These are phyloP conservation scores for Hypena proboscidalis DNA, from an alignment of 2,888 invertebrate species.

Conservation along the genomic window DNA sequence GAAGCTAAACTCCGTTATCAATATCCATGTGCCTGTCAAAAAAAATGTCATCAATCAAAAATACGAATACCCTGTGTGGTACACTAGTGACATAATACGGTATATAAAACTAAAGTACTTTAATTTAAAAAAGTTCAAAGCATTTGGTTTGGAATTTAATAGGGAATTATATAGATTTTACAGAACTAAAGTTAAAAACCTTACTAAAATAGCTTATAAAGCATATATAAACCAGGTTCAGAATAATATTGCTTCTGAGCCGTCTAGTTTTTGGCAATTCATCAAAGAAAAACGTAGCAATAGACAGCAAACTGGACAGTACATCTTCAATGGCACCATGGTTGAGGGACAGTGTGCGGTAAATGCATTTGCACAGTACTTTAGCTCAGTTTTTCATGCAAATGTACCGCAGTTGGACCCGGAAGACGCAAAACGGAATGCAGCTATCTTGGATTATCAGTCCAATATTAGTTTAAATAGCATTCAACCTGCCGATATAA, in stretches of 20 bases:
- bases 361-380: background rate
- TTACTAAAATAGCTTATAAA: conserved; percentile 1
- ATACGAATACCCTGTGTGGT: background rate
- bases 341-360: background rate
- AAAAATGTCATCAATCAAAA: background rate
- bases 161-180: conserved; percentile 4
- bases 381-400: background rate
- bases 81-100: background rate
- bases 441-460: background rate
- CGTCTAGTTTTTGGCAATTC: conserved; percentile 3
- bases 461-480: background rate
- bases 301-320: background rate
- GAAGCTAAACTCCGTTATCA: conserved; percentile 1
- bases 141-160: background rate
- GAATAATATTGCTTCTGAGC: background rate
- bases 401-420: background rate
- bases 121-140: conserved; percentile 1
- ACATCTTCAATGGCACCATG: background rate
- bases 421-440: background rate
- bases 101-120: conserved; percentile 5
- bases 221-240: background rate
- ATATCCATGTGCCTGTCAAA: background rate
- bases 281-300: conserved; percentile 4
- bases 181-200: conserved; percentile 4
- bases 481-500: background rate